Evolutionary conservation across 2,113 vertebrate genomes (phyloP).

Genomic region (Aplodontia rufa): DNA sequence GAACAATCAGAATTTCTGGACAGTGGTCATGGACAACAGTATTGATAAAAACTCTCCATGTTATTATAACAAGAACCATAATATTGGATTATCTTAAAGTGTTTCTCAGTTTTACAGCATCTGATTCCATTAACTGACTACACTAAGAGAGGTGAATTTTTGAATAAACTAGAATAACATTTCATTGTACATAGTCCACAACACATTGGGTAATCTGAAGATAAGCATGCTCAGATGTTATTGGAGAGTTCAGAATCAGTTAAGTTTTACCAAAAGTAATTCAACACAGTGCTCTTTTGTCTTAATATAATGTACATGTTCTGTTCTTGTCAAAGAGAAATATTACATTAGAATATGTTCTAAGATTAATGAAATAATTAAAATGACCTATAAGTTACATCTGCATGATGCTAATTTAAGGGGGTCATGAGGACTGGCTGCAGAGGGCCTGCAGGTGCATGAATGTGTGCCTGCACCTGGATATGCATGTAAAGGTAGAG

Average conservation of each 20-base stretch:
- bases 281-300: neutral
- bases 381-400: neutral
- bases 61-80: neutral
- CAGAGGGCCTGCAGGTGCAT: neutral
- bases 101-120: neutral
- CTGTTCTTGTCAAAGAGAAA: neutral
- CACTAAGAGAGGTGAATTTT: neutral
- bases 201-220: neutral
- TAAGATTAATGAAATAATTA: neutral
- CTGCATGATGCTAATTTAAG: neutral
- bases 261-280: slow-evolving; percentile 30
- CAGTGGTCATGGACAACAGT: neutral
- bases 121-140: neutral
- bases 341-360: neutral
- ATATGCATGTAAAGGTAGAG: rapidly evolving
- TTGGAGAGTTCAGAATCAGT: slow-evolving; percentile 11
- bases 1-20: neutral
- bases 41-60: neutral
- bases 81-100: neutral
- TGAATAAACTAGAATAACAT: neutral
- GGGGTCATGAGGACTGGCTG: neutral
- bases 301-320: neutral
- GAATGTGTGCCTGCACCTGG: neutral
- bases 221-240: neutral
- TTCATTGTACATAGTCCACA: neutral